Conservation (phyloP, 2,888 invertebrate species). For the Tuberolachnus salignus region DNA sequence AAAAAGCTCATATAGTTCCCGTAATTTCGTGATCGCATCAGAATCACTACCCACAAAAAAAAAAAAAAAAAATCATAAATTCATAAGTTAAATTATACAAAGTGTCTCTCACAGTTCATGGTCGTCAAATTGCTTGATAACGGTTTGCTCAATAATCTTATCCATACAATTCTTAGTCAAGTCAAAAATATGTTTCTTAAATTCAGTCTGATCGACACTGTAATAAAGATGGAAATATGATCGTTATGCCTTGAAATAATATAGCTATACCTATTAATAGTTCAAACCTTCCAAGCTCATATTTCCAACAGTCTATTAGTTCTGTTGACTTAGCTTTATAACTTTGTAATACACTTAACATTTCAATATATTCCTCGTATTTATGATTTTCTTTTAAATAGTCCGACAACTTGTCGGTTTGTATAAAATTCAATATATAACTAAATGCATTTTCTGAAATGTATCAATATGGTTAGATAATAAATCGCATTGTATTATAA, state of each 20-base stretch:
- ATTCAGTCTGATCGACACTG: conserved; percentile 67
- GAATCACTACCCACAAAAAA: background rate
- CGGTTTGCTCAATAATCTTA: conserved; percentile 53
- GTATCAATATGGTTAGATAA: background rate
- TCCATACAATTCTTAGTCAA: conserved; percentile 47
- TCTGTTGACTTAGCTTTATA: conserved; percentile 70
- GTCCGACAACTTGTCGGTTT: conserved; percentile 5
- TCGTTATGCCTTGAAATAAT: background rate
- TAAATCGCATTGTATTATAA: background rate
- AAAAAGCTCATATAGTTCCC: background rate
- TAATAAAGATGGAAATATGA: background rate
- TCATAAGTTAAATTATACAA: background rate
- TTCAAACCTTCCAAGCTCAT: conserved; percentile 66
- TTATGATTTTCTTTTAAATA: conserved; percentile 64
- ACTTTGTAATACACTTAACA: conserved; percentile 69
- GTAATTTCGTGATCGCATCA: background rate
- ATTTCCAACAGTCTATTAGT: conserved; percentile 72
- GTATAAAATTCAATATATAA: conserved; percentile 59
- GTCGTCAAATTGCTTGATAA: conserved; percentile 48
- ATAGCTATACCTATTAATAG: no score
- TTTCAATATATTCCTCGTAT: conserved; percentile 64
- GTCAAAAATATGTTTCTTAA: conserved; percentile 59
- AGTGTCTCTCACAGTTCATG: background rate
- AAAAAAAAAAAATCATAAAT: background rate
- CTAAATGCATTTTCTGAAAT: conserved; percentile 67